Evolutionary conservation across 53 echinoderm and acorn worm genomes (phyloP).

Genomic region (Antedon mediterranea): DNA sequence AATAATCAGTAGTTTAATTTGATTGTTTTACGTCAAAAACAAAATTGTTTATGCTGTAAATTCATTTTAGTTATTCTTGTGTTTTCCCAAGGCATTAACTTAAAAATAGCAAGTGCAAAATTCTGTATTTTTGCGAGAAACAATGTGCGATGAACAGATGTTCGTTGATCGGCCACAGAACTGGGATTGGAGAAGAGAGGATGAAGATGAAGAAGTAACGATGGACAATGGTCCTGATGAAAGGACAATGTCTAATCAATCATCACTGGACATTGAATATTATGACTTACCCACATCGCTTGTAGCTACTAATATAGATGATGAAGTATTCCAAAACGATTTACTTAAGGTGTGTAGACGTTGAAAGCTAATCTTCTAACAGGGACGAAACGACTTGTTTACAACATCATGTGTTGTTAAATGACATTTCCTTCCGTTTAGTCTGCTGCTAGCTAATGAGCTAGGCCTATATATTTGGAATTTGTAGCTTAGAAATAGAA

Average conservation of each 20-base stretch:
- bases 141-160: not conserved
- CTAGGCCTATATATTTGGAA: too few relatives aligned
- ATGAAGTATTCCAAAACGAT: slow-evolving; percentile 43
- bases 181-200: not conserved
- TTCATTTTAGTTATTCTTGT: too few relatives aligned
- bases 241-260: not conserved
- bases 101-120: too few relatives aligned
- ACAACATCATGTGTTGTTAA: too few relatives aligned
- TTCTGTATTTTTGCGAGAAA: not conserved
- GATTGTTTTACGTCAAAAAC: too few relatives aligned
- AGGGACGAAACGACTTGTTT: too few relatives aligned
- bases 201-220: not conserved
- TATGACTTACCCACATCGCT: slow-evolving; percentile 60
- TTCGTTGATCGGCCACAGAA: not conserved
- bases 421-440: too few relatives aligned
- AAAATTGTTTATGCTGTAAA: too few relatives aligned
- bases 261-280: slow-evolving; percentile 39
- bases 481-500: too few relatives aligned
- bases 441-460: too few relatives aligned
- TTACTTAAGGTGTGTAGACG: slow-evolving; percentile 38
- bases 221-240: not conserved
- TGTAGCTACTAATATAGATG: slow-evolving; percentile 68
- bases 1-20: too few relatives aligned
- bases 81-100: too few relatives aligned
- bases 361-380: not conserved